Evolutionary conservation across 2,888 invertebrate species (phyloP).

Genomic region (Philaethria dido): DNA sequence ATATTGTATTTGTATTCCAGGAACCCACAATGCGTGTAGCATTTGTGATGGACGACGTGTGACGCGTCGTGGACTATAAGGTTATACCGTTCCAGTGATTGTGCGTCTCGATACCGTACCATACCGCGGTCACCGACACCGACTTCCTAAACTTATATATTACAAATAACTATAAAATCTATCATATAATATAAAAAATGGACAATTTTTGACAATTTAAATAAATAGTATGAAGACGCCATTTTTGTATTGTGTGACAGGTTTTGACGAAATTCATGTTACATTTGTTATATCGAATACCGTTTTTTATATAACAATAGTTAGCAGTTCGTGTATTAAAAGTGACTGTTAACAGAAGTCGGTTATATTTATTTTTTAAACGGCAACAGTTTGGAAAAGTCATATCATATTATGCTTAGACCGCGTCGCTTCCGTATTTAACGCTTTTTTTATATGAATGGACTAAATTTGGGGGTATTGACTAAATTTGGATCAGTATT

Average conservation of each 20-base stretch:
- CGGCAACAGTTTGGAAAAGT: constrained; percentile 51
- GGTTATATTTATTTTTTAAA: constrained; percentile 52
- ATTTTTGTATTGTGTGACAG: constrained; percentile 7
- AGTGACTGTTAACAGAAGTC: constrained; percentile 35
- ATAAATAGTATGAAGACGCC: neutral
- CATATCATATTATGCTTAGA: constrained; percentile 68
- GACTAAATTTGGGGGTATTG: constrained; percentile 19
- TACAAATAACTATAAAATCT: neutral
- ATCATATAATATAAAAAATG: neutral
- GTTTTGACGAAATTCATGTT: neutral
- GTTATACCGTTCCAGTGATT: constrained; percentile 50
- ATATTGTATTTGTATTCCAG: constrained; percentile 48
- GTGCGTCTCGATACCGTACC: constrained; percentile 40
- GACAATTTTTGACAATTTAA: neutral
- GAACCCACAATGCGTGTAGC: constrained; percentile 81
- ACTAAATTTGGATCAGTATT: constrained; percentile 54
- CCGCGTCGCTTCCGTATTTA: constrained; percentile 59
- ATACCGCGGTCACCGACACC: too few species aligned
- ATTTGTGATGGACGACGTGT: constrained; percentile 82
- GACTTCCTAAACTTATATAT: constrained; percentile 2
- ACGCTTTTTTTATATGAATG: constrained; percentile 49
- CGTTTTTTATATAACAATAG: constrained; percentile 28
- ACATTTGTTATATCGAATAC: neutral
- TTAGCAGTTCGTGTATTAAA: constrained; percentile 15
- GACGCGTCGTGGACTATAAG: constrained; percentile 55